Evolutionary conservation across 2,113 vertebrate species (phyloP).

Genomic region (Python bivittatus): DNA sequence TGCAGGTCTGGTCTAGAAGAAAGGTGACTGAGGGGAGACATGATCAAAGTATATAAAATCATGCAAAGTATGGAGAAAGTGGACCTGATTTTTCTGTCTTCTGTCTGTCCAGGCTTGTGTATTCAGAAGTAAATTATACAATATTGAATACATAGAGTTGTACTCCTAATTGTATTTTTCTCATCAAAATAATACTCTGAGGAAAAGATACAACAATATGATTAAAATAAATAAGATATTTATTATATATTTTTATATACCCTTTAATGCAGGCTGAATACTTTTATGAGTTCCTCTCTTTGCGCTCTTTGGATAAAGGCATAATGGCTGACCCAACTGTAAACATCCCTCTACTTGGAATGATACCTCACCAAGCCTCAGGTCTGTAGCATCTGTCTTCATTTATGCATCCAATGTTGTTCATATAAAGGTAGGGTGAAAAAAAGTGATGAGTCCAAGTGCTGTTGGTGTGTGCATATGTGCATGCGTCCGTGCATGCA

Average conservation of each 20-base stretch:
- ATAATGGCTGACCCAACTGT: constrained; percentile 90
- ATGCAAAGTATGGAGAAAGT: background rate
- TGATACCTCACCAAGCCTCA: constrained; percentile 85
- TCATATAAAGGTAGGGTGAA: background rate
- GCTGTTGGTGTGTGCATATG: background rate
- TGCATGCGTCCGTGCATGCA: background rate
- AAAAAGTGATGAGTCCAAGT: background rate
- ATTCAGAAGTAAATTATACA: background rate
- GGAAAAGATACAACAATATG: background rate
- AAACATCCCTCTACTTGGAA: constrained; percentile 85
- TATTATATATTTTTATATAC: constrained; percentile 7
- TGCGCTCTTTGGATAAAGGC: constrained; percentile 88
- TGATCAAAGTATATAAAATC: background rate
- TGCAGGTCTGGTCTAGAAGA: background rate
- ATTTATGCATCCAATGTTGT: constrained; percentile 17
- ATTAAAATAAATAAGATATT: background rate
- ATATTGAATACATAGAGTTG: background rate
- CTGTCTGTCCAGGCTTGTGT: background rate
- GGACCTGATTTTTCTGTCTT: background rate
- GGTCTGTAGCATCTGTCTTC: constrained; percentile 72
- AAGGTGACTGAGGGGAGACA: background rate
- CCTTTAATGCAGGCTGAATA: constrained; percentile 82
- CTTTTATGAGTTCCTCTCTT: constrained; percentile 89
- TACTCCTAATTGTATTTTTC: background rate
- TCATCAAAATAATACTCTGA: background rate